Percentiles rank a stretch among this genome's conserved stretches.
phyloP scores from a whole-genome alignment of 2,797 vertebrate species.

The Capromys pilorides region DNA sequence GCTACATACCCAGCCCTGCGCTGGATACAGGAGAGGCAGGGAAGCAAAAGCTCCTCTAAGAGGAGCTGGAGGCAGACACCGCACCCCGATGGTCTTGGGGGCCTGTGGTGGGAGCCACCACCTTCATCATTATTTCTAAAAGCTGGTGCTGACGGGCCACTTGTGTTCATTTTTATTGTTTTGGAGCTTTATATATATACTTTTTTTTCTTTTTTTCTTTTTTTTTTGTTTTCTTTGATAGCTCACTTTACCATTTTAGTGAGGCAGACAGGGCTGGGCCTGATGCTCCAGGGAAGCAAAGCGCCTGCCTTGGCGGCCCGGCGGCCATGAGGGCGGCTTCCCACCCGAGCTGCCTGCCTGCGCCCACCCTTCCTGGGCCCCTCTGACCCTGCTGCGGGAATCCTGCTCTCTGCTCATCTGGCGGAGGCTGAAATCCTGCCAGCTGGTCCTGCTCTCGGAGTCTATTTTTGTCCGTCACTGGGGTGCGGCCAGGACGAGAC shows the following conservation, averaged over 20 bases:
- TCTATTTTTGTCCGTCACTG: slow-evolving; percentile 76
- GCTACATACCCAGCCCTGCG: not conserved
- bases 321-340: not conserved
- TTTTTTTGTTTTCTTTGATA: not conserved
- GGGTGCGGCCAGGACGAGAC: slow-evolving; percentile 68
- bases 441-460: slow-evolving; percentile 60
- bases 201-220: not conserved
- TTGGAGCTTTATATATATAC: not conserved
- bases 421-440: slow-evolving; percentile 64
- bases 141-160: not conserved
- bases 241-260: not conserved
- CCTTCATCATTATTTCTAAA: not conserved
- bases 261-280: not conserved
- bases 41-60: rapidly evolving
- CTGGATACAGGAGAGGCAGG: rapidly evolving
- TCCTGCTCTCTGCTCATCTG: slow-evolving; percentile 33
- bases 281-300: not conserved
- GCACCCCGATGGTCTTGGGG: not conserved
- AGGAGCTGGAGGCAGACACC: not conserved
- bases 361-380: not conserved
- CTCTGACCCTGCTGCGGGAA: slow-evolving; percentile 20
- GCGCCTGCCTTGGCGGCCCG: not conserved
- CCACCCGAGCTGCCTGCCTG: not conserved
- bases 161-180: not conserved
- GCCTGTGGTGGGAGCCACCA: not conserved